These are phyloP conservation scores for Lepeophtheirus nordmannii DNA, from an alignment of 2,888 invertebrate species.

Conservation along the genomic window DNA sequence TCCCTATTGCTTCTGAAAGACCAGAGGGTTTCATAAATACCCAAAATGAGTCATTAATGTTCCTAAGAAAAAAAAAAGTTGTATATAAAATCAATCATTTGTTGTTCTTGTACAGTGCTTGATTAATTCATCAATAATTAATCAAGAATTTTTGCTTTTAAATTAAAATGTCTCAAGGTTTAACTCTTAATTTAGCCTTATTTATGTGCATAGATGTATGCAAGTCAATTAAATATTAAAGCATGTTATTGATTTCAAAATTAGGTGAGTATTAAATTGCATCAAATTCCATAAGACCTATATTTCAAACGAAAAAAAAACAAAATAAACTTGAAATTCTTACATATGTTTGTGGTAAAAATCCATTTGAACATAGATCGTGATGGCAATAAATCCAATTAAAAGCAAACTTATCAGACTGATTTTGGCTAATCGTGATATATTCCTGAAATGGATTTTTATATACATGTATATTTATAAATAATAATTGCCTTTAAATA, in stretches of 20 bases:
- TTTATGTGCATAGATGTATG: too few relatives aligned
- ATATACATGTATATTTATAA: too few relatives aligned
- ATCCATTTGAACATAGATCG: conserved; percentile 24
- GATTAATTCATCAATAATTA: too few relatives aligned
- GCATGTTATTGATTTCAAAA: too few relatives aligned
- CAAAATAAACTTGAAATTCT: not conserved
- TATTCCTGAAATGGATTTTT: conserved; percentile 39
- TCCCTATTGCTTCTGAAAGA: conserved; percentile 58
- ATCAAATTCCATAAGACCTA: too few relatives aligned
- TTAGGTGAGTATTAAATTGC: too few relatives aligned
- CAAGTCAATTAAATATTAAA: too few relatives aligned
- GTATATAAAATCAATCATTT: not conserved
- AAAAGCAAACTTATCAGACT: conserved; percentile 53
- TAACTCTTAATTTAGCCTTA: conserved; percentile 9
- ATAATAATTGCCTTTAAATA: too few relatives aligned
- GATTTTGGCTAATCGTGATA: conserved; percentile 51
- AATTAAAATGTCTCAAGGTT: not conserved
- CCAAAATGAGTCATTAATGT: conserved; percentile 50
- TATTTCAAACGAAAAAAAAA: too few relatives aligned
- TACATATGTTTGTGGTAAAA: conserved; percentile 20
- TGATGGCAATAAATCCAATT: conserved; percentile 51
- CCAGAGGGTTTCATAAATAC: conserved; percentile 51
- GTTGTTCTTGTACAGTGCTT: too few relatives aligned
- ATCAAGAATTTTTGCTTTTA: too few relatives aligned
- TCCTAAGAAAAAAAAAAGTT: conserved; percentile 37